phyloP scores from a whole-genome alignment of 1,140 invertebrate genomes.

The Caenorhabditis brenneri region DNA sequence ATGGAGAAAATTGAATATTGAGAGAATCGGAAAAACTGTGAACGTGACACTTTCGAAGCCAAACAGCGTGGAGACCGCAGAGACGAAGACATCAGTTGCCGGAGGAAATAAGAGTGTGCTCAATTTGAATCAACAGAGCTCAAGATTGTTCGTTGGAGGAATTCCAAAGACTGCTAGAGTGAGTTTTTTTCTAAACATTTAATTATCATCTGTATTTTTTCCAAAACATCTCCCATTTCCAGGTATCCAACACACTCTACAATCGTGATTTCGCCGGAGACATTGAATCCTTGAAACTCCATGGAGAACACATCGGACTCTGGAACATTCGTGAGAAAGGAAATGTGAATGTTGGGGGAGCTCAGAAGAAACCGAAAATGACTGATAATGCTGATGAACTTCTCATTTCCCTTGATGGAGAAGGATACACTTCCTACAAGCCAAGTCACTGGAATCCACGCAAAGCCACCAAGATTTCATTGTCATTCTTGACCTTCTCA shows the following conservation, averaged over 20 bases:
- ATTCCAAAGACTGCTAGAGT: conserved; percentile 75
- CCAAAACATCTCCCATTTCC: too few species aligned
- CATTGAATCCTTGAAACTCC: conserved; percentile 87
- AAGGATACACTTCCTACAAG: conserved; percentile 81
- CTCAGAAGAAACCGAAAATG: conserved; percentile 74
- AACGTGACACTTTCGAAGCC: conserved; percentile 80
- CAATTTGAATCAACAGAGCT: conserved; percentile 83
- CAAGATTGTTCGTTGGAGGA: conserved; percentile 88
- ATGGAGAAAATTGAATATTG: conserved; percentile 88
- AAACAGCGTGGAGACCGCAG: conserved; percentile 71
- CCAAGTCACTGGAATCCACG: conserved; percentile 74
- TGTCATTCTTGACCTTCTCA: conserved; percentile 85
- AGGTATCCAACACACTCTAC: conserved; percentile 77
- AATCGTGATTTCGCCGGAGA: conserved; percentile 83
- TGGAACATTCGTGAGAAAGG: conserved; percentile 87
- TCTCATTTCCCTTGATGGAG: conserved; percentile 79
- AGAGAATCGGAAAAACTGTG: conserved; percentile 82
- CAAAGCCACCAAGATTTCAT: conserved; percentile 75
- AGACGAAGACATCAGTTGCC: conserved; percentile 69
- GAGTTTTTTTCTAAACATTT: conserved; percentile 72
- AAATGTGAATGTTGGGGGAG: conserved; percentile 79
- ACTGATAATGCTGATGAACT: conserved; percentile 1
- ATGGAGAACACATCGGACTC: conserved; percentile 84
- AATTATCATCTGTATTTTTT: background rate
- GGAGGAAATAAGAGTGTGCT: conserved; percentile 81